phyloP scores from a whole-genome alignment of 1,140 invertebrate genomes.

The Ceratosolen fusciceps region DNA sequence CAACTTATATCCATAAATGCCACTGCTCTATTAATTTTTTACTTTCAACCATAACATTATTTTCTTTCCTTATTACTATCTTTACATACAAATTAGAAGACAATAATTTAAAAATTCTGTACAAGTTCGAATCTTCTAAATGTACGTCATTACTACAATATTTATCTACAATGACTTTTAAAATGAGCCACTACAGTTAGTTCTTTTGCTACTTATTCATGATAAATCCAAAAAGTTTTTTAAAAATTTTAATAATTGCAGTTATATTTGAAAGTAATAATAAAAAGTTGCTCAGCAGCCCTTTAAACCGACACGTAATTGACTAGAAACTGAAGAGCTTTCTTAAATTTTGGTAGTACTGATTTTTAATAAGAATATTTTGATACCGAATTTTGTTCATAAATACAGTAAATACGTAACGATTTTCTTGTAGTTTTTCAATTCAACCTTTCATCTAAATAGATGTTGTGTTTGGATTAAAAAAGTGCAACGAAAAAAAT shows the following conservation, averaged over 20 bases:
- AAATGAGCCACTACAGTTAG: conserved; percentile 11
- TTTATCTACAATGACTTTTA: conserved; percentile 41
- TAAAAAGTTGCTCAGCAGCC: conserved; percentile 56
- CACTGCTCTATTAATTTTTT: conserved; percentile 34
- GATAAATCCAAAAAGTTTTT: background rate
- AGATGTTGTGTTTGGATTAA: no score
- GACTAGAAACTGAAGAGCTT: conserved; percentile 43
- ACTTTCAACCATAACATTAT: background rate
- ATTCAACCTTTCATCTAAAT: no score
- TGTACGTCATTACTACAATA: conserved; percentile 12
- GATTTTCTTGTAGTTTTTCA: no score
- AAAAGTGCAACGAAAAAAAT: no score
- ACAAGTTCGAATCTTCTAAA: conserved; percentile 42
- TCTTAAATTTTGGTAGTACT: background rate
- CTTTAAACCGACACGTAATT: conserved; percentile 49
- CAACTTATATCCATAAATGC: conserved; percentile 47
- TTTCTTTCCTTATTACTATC: conserved; percentile 15
- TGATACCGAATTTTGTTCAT: no score
- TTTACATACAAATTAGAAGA: conserved; percentile 35
- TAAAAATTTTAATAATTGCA: background rate
- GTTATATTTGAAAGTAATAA: conserved; percentile 1
- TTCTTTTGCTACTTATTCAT: conserved; percentile 8
- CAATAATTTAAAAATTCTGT: conserved; percentile 47
- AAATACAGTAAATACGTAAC: no score
- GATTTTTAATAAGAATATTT: background rate